Evolutionary conservation across 2,888 invertebrate genomes (phyloP), one percentile per base, ranked within the genome.

Genomic region (Crocallis elinguaria): DNA sequence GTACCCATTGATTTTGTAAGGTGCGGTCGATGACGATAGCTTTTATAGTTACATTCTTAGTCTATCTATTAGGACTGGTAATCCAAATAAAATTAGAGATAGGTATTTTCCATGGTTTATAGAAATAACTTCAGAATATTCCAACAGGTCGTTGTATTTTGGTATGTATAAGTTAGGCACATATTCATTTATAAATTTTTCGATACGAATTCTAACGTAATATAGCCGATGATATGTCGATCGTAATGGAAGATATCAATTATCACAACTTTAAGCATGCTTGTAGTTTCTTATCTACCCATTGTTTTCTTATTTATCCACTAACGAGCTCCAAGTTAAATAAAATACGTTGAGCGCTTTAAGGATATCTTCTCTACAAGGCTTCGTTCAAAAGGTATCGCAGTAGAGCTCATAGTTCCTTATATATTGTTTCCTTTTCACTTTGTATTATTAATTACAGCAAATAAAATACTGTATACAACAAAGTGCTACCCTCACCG

Each of bases 401-500:
- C 14, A 16, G 11, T 19, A 35, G 19, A 41, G 27, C 21, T 30
- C 7, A 14, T 35, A 36, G 35, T 41, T 49, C 35, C 7, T 23
- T 44, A 33, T 33, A 29, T 16, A 21, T 5, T n/a, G n/a, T 35
- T 45, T 35, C 35, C 33, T 27, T 17, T 44, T 13, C 30, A 39
- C 25, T 38, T 27, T 6, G 29, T 8, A 14, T 30, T 54, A 54
- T 57, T 57, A 57, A 61, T 59, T 41, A 58, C 44, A 44, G 35
- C 43, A 48, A 57, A 60, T 62, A 69, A 69, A 65, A 56, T 62
- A 51, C 51, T 49, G 45, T 58, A 39, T 30, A 63, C 52, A 71
- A 67, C 64, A 67, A 67, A 71, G 65, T 66, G 66, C 69, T 64
- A 59, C 63, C 69, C 71, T 69, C 69, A 46, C 49, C 41, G 70